phyloP scores from a whole-genome alignment of 2,888 invertebrate genomes.

The Tholera decimalis region DNA sequence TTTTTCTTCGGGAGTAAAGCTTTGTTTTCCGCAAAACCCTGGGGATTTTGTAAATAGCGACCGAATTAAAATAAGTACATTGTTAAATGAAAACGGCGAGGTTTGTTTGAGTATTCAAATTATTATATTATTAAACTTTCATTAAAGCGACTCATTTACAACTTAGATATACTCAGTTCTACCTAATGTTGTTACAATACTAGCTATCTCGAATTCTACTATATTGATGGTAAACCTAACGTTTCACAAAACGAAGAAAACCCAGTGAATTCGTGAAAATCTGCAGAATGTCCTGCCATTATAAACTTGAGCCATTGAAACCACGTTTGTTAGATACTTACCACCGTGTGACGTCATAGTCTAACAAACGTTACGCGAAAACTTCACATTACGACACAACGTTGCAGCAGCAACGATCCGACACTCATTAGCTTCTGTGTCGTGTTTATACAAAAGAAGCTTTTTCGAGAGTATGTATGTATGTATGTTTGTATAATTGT shows the following conservation, averaged over 20 bases:
- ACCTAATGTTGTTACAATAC: not conserved
- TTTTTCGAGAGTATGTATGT: too few species aligned
- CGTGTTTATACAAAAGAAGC: slow-evolving; percentile 26
- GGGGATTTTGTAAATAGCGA: not conserved
- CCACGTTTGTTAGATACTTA: slow-evolving; percentile 5
- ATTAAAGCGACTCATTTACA: not conserved
- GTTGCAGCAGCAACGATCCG: slow-evolving; percentile 25
- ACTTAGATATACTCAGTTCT: not conserved
- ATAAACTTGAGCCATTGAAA: slow-evolving; percentile 25
- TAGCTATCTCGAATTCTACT: not conserved
- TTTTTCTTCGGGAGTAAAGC: not conserved
- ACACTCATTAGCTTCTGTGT: slow-evolving; percentile 45
- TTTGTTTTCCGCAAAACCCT: not conserved
- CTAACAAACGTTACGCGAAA: not conserved
- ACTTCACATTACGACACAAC: slow-evolving; percentile 17
- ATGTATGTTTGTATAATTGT: too few species aligned
- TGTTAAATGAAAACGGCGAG: not conserved
- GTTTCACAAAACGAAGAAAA: slow-evolving; percentile 8
- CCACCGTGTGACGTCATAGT: slow-evolving; percentile 1
- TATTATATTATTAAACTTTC: not conserved
- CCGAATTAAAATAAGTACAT: slow-evolving; percentile 15
- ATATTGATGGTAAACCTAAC: slow-evolving; percentile 2
- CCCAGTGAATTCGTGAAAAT: slow-evolving; percentile 12
- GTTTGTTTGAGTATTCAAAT: not conserved
- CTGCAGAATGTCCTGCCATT: slow-evolving; percentile 27